Evolutionary conservation across 2,888 invertebrate genomes (phyloP), one percentile per base, ranked within the genome.

Genomic region (Aphelenchoides bicaudatus): DNA sequence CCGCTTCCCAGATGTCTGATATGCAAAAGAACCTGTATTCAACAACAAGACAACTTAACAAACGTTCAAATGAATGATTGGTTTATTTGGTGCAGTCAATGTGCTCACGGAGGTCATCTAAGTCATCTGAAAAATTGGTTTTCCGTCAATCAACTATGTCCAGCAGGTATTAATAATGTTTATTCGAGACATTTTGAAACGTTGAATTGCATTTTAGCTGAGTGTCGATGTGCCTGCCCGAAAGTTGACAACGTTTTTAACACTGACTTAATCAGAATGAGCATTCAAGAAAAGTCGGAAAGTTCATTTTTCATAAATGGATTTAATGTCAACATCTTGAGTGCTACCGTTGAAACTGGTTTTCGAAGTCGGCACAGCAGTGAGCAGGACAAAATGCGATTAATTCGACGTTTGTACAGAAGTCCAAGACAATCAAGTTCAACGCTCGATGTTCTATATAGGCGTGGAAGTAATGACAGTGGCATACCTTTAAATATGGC

Each of bases 61-160:
- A 29, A 4, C 16, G 54, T 56, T 13, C 27, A 39, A 3, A 67
- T 63, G 23, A 65, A 63, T 34, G 61, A 63, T 46, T 63, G 63
- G 63, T 62, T 63, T 29, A 59, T 67, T n/a, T 63, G 63, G 63
- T 63, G 63, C 39, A 38, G 46, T 38, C 30, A 30, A 10, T 63
- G 65, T 27, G 50, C 37, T 25, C 60, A 66, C 37, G 63, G 63
- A 3, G 63, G 63, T 27, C 61, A 61, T 19, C 37, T 63, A 13
- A 39, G 28, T 6, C 62, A 60, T 28, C 30, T 61, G 6, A 29
- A 62, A 10, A 34, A 60, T 21, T 63, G 63, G 63, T 63, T 63
- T 39, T 30, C 31, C 21, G 56, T 63, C 21, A 56, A 63, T 39
- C 27, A 39, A 34, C 29, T 62, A n/a, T 63, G 63, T 50, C 66